Evolutionary conservation across 2,888 invertebrate genomes (phyloP), one percentile per base, ranked within the genome.

Genomic region (Dusona sp.): DNA sequence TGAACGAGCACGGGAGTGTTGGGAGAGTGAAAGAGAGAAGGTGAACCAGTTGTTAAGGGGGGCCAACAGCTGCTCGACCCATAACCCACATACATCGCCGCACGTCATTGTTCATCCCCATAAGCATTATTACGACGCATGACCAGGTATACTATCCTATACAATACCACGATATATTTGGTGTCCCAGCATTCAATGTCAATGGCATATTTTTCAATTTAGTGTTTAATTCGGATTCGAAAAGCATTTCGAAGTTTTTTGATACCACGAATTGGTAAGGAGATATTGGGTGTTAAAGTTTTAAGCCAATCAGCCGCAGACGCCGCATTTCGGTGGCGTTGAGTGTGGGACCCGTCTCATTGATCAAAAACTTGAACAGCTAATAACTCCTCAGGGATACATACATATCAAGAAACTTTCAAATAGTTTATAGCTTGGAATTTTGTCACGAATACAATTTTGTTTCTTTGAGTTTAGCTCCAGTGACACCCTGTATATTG

Each of bases 31-130:
- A 57, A 77, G 75, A 75, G 73, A 83, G 72, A n/a, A 70, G 83
- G 84, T 84, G 92, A 93, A 92, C 91, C 92, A 92, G 93, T 92
- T 92, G 92, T 92, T 90, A 91, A 91, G 91, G 90, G 87, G 29
- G 88, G 75, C 91, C 90, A 93, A 92, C 93, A 93, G 93, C 93
- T 93, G 93, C 93, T 92, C 92, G 92, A 92, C 92, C 92, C 92
- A 91, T 93, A 93, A 93, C 93, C 93, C 93, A 93, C 92, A 93
- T 93, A 93, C 93, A 93, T 93, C 93, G 93, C 93, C 92, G 91
- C 93, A 90, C 90, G 92, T 93, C 93, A 93, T 93, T 93, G 93
- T 93, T 92, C 91, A 87, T 83, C 83, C 85, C 90, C 87, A 89
- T 89, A 89, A 86, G 90, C 90, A 92, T 93, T 92, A 92, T 93